Conservation (phyloP, 1,140 invertebrate genomes). For the Zaprionus kolodkinae region DNA sequence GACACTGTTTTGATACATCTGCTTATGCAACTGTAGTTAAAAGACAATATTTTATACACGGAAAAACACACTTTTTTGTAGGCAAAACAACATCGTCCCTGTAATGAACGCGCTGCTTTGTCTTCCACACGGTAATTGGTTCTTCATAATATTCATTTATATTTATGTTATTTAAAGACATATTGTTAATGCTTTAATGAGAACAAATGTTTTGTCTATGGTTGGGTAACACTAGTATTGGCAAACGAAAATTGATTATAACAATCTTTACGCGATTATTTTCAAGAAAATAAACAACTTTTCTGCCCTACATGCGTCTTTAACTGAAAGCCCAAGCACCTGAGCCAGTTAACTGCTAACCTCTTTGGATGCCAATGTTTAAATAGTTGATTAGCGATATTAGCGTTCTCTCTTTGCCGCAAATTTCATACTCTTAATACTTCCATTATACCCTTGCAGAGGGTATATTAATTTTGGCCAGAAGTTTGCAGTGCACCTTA, state of each 20-base stretch:
- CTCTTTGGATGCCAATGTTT: conserved; percentile 57
- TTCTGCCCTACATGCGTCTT: conserved; percentile 10
- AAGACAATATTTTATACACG: neutral
- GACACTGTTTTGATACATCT: neutral
- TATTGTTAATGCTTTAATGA: conserved; percentile 17
- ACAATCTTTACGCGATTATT: neutral
- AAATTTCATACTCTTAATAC: conserved; percentile 20
- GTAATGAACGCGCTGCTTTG: conserved; percentile 79
- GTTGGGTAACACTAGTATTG: neutral
- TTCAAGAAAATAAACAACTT: conserved; percentile 12
- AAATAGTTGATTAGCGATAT: conserved; percentile 70
- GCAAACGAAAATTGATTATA: neutral
- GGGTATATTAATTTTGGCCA: neutral
- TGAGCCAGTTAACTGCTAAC: conserved; percentile 33
- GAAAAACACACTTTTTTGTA: conserved; percentile 59
- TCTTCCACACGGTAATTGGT: conserved; percentile 71
- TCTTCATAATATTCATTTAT: conserved; percentile 55
- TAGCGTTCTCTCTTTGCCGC: conserved; percentile 46
- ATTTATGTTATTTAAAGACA: conserved; percentile 73
- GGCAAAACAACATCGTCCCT: conserved; percentile 59
- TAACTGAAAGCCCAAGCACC: conserved; percentile 36
- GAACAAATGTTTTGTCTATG: neutral
- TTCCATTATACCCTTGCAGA: no score
- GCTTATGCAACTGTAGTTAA: conserved; percentile 15
- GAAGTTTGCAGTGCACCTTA: no score